Conservation (phyloP, 92 coral and sea anemone species). For the Bergia puertoricense region DNA sequence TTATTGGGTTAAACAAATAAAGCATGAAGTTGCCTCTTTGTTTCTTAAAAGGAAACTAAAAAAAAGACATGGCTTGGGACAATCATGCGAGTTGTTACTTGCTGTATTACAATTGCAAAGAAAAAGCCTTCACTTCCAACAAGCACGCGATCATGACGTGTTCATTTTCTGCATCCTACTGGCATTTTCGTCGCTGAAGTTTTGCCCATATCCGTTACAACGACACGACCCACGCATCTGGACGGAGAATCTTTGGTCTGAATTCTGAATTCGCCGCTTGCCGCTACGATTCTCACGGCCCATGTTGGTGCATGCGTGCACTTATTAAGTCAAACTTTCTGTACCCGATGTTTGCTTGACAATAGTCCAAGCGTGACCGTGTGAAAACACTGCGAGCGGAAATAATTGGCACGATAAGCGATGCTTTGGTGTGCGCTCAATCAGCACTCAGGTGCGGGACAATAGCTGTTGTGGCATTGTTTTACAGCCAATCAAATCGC, state of each 20-base stretch:
- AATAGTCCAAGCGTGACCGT: conserved; percentile 37
- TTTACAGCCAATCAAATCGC: conserved; percentile 23
- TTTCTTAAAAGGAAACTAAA: background rate
- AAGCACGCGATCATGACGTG: conserved; percentile 5
- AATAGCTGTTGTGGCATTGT: conserved; percentile 35
- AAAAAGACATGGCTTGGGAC: background rate
- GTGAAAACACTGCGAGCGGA: conserved; percentile 45
- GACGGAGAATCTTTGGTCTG: background rate
- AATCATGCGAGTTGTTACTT: background rate
- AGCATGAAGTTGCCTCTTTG: background rate
- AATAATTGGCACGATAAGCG: conserved; percentile 40
- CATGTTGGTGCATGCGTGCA: conserved; percentile 22
- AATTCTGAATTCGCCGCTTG: background rate
- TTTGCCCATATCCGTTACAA: background rate
- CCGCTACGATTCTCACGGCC: conserved; percentile 27
- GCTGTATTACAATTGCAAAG: background rate
- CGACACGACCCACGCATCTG: background rate
- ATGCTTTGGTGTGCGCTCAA: conserved; percentile 19
- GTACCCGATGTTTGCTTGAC: conserved; percentile 37
- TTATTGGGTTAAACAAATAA: background rate
- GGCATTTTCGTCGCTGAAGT: background rate
- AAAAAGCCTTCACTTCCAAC: background rate
- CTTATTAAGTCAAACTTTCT: conserved; percentile 18
- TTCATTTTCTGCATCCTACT: no score
- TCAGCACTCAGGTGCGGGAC: conserved; percentile 36